Conservation (phyloP, 1,140 invertebrate genomes). For the Bombus confusus region DNA sequence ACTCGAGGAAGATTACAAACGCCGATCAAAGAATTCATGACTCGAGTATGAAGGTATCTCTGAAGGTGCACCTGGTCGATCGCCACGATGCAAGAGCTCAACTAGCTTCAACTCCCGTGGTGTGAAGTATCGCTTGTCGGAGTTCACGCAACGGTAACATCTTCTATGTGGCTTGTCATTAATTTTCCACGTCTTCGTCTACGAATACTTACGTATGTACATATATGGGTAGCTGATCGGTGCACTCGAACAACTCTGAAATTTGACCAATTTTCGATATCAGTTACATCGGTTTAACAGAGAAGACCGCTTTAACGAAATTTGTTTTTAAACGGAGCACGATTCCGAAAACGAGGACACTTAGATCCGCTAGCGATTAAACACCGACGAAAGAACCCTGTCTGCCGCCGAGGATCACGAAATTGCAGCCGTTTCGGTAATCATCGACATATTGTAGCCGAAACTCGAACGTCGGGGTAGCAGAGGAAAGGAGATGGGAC, state of each 20-base stretch:
- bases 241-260: background rate
- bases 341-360: background rate
- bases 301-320: background rate
- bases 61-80: background rate
- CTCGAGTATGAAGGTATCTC: background rate
- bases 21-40: background rate
- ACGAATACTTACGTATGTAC: no score
- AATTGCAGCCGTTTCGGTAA: slow-evolving; percentile 52
- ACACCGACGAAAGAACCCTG: background rate
- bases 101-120: background rate
- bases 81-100: background rate
- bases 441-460: slow-evolving; percentile 57
- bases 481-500: background rate
- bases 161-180: background rate
- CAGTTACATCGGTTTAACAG: no score
- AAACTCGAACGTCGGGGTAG: slow-evolving; percentile 6
- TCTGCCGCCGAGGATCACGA: slow-evolving; percentile 8
- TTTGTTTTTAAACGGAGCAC: background rate
- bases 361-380: background rate
- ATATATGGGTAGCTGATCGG: background rate
- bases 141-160: background rate
- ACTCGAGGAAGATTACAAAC: background rate
- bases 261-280: background rate
- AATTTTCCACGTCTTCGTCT: background rate
- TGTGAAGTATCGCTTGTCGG: background rate